Evolutionary conservation across 2,888 invertebrate genomes (phyloP).

Genomic region (Diplolepis rosae): DNA sequence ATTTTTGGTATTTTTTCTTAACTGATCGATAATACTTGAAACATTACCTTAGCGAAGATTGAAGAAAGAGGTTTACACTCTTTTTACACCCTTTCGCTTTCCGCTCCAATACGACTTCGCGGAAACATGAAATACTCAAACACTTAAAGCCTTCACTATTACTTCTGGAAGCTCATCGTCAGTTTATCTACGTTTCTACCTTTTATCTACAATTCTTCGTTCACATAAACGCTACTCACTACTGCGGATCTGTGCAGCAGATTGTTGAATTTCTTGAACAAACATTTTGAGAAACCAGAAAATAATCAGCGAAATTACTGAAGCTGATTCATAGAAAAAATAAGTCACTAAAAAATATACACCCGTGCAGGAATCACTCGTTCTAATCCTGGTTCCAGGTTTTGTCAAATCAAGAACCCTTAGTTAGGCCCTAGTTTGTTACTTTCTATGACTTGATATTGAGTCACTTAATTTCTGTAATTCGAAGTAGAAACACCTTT

Average conservation of each 20-base stretch:
- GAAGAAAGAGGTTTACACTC: conserved; percentile 51
- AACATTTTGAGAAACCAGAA: conserved; percentile 12
- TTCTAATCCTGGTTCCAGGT: too few species aligned
- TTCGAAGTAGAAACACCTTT: too few species aligned
- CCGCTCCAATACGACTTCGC: conserved; percentile 56
- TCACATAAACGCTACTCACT: conserved; percentile 20
- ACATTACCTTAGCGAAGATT: conserved; percentile 59
- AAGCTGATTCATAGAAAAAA: neutral
- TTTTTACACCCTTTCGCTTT: conserved; percentile 54
- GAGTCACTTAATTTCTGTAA: too few species aligned
- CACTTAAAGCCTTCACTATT: conserved; percentile 39
- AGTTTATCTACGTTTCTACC: conserved; percentile 31
- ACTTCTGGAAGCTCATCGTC: conserved; percentile 42
- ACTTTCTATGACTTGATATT: too few species aligned
- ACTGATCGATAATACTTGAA: conserved; percentile 60
- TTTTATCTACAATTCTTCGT: conserved; percentile 19
- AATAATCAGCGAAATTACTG: neutral
- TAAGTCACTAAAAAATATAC: neutral
- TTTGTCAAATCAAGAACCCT: too few species aligned
- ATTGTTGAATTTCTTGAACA: conserved; percentile 3
- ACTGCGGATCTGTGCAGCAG: conserved; percentile 9
- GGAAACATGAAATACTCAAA: conserved; percentile 58
- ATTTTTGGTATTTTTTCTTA: conserved; percentile 46
- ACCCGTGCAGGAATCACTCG: too few species aligned
- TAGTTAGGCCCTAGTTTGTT: too few species aligned